Evolutionary conservation across 2,113 vertebrate genomes (phyloP).

Genomic region (Semnopithecus entellus): DNA sequence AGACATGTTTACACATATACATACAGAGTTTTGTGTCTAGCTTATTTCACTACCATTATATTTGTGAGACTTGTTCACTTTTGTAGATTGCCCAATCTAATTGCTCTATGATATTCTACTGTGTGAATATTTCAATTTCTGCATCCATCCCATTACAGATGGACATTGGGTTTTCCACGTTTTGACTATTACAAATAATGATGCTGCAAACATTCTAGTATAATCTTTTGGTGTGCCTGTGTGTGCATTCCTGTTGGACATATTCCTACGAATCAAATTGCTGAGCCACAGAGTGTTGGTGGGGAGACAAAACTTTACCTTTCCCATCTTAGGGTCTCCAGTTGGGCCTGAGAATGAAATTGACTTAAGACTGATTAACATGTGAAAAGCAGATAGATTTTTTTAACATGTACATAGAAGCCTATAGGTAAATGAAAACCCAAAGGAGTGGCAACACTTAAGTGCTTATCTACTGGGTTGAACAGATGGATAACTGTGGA

Average conservation of each 20-base stretch:
- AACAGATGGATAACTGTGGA: background rate
- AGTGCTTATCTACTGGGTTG: background rate
- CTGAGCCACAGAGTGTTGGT: background rate
- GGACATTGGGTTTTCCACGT: background rate
- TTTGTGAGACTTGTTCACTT: background rate
- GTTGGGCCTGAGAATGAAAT: background rate
- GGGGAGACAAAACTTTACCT: background rate
- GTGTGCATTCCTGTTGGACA: background rate
- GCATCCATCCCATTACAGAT: background rate
- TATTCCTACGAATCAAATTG: background rate
- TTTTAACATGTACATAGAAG: background rate
- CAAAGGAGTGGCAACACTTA: background rate
- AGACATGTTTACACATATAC: too few relatives aligned
- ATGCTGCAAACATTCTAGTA: background rate
- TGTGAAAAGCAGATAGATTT: background rate
- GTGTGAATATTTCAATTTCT: background rate
- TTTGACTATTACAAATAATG: background rate
- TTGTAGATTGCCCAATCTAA: too few relatives aligned
- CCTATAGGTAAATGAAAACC: background rate
- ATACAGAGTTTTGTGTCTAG: background rate
- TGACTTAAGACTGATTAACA: background rate
- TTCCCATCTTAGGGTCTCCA: background rate
- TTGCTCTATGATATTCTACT: background rate
- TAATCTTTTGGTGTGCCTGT: background rate
- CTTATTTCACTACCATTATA: background rate